Base-by-base conservation (phyloP, 2,797 vertebrate genomes). In the Orestias chungarensis region DNA sequence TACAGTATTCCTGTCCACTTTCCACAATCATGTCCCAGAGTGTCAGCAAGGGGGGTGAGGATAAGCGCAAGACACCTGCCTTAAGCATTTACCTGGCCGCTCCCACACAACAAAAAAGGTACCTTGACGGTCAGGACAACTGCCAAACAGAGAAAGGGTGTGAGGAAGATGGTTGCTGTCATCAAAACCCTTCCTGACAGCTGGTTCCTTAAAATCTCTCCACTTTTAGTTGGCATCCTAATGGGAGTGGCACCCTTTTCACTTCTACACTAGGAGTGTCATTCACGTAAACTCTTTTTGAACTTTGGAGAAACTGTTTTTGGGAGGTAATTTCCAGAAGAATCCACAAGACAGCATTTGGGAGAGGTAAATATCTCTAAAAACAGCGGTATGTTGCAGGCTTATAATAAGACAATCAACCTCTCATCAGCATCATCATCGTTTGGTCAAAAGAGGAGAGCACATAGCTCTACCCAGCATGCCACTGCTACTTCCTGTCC, bases 401-500 rank as follows among this genome's bases (percentile, higher is more conserved):
- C 88, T 85, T 82, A 76, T 66, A 66, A 66, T 62, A 64, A 40
- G 59, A 62, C 59, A 62, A 14, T 1, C 11, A 8, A 8, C 35
- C 59, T n/a, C 59, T 42, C 35, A 3, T 64, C 59, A 71, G 74
- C 64, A 87, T 86, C 84, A 87, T 88, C 81, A 87, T 76, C 73
- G 78, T 88, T 74, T 73, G 79, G 68, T 73, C 80, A 81, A 64
- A 83, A 33, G 38, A 73, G 68, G 66, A 81, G 73, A 72, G 72
- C 83, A 75, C 85, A 92, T 91, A 87, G 86, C 88, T 90, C 80
- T 89, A 81, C 83, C 74, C 92, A 92, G 89, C 92, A 91, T 91
- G 91, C 86, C 68, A 71, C 83, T 85, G 74, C 83, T 90, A 91
- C 88, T 92, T 93, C 91, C 89, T 90, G 90, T 91, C 90, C 91